Percentiles rank a stretch among this genome's conserved stretches.
phyloP scores from a whole-genome alignment of 2,888 invertebrate species.

The Netelia inedita region DNA sequence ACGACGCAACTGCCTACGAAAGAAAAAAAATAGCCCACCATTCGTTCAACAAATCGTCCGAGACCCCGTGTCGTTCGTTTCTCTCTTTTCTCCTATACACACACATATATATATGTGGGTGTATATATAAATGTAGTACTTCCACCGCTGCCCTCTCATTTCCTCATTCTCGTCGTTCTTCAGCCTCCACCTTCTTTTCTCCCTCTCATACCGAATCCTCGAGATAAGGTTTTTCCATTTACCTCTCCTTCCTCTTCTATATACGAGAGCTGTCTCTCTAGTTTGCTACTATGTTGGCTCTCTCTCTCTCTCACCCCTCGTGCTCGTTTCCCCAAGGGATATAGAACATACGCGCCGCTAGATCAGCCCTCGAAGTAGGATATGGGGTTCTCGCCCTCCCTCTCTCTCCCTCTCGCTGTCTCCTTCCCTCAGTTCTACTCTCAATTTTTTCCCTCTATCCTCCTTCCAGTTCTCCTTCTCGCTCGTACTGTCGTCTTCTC shows the following conservation, averaged over 20 bases:
- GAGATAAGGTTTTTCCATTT: slow-evolving; percentile 80
- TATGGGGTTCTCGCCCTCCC: slow-evolving; percentile 52
- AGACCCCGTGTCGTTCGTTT: slow-evolving; percentile 41
- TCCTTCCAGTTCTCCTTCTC: slow-evolving; percentile 1
- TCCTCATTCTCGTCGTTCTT: slow-evolving; percentile 58
- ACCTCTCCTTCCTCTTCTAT: slow-evolving; percentile 66
- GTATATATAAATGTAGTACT: background rate
- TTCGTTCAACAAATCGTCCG: slow-evolving; percentile 77
- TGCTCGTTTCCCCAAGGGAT: slow-evolving; percentile 49
- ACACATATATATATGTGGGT: background rate
- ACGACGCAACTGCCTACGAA: slow-evolving; percentile 51
- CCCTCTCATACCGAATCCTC: slow-evolving; percentile 64
- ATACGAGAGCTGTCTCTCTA: slow-evolving; percentile 46
- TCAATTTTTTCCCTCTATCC: background rate
- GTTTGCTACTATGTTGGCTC: slow-evolving; percentile 52
- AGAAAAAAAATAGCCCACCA: slow-evolving; percentile 73
- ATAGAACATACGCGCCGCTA: slow-evolving; percentile 59
- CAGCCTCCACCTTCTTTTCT: slow-evolving; percentile 52
- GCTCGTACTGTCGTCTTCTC: slow-evolving; percentile 41
- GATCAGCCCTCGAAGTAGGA: slow-evolving; percentile 62
- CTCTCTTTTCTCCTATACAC: slow-evolving; percentile 28
- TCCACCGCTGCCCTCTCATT: slow-evolving; percentile 56
- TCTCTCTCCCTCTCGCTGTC: slow-evolving; percentile 28
- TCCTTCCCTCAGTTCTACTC: slow-evolving; percentile 13
- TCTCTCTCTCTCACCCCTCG: slow-evolving; percentile 34